These are phyloP conservation scores for Cheilosia vulpina DNA, from an alignment of 2,888 invertebrate species.

Conservation along the genomic window DNA sequence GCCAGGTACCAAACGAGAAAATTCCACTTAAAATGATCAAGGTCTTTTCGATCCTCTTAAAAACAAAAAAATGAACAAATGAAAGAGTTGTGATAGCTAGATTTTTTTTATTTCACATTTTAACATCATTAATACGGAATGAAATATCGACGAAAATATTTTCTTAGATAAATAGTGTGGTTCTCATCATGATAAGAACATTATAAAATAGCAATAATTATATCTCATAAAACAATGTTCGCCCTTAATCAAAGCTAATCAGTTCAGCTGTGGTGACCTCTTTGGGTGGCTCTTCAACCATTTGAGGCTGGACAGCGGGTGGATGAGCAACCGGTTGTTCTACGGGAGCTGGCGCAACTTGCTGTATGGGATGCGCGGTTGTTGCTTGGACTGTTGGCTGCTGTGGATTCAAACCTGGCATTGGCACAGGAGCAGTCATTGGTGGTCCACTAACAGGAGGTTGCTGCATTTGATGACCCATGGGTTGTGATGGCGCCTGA, in stretches of 20 bases:
- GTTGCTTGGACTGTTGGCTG: constrained; percentile 73
- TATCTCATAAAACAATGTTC: neutral
- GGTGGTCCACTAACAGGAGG: constrained; percentile 37
- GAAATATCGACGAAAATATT: constrained; percentile 57
- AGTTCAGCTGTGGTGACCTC: constrained; percentile 89
- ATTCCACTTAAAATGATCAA: too few relatives aligned
- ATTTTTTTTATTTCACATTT: constrained; percentile 55
- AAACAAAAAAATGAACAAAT: too few relatives aligned
- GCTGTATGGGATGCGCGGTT: constrained; percentile 65
- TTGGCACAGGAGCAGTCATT: constrained; percentile 35
- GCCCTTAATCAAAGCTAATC: constrained; percentile 90
- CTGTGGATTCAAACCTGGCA: constrained; percentile 58
- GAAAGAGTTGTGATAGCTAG: constrained; percentile 12
- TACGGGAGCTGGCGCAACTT: constrained; percentile 70
- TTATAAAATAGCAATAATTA: constrained; percentile 23
- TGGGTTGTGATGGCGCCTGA: constrained; percentile 68
- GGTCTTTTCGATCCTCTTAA: too few relatives aligned
- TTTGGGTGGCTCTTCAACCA: constrained; percentile 82
- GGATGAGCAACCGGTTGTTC: constrained; percentile 71
- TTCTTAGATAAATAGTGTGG: constrained; percentile 32
- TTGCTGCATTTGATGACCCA: constrained; percentile 35
- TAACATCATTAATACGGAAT: constrained; percentile 44
- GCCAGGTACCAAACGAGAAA: too few relatives aligned
- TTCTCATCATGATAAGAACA: constrained; percentile 6
- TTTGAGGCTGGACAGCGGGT: constrained; percentile 80